Evolutionary conservation across 2,888 invertebrate genomes (phyloP).

Genomic region (Colostygia pectinataria): DNA sequence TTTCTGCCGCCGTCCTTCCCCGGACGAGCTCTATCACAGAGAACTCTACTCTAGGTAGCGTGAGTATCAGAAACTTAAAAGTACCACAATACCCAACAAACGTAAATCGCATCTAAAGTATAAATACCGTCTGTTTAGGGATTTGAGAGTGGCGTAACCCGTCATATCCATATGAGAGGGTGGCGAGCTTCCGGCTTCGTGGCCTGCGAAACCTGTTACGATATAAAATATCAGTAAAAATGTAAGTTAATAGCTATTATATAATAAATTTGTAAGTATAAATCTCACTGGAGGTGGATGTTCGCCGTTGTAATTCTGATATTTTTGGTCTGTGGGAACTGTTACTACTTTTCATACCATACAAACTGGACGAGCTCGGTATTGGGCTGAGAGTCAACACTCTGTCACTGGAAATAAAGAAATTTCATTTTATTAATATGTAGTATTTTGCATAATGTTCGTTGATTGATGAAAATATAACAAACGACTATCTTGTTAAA

Average conservation of each 20-base stretch:
- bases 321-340: slow-evolving; percentile 68
- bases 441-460: too few relatives aligned
- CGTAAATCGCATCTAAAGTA: neutral
- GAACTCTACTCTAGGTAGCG: too few relatives aligned
- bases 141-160: slow-evolving; percentile 89
- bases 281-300: slow-evolving; percentile 81
- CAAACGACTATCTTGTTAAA: too few relatives aligned
- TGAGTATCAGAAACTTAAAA: too few relatives aligned
- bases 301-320: slow-evolving; percentile 77
- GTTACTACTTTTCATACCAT: slow-evolving; percentile 75
- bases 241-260: neutral
- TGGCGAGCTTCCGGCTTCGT: slow-evolving; percentile 80
- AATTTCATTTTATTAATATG: too few relatives aligned
- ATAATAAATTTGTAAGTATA: slow-evolving; percentile 20
- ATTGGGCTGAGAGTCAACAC: slow-evolving; percentile 93
- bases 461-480: too few relatives aligned
- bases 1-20: too few relatives aligned
- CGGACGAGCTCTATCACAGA: too few relatives aligned
- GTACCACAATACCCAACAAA: too few relatives aligned
- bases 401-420: slow-evolving; percentile 82
- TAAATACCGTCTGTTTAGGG: slow-evolving; percentile 83
- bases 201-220: slow-evolving; percentile 73
- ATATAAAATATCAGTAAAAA: slow-evolving; percentile 13
- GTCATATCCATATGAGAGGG: slow-evolving; percentile 89
- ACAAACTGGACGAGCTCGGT: slow-evolving; percentile 90